Evolutionary conservation across 2,113 vertebrate genomes (phyloP), one percentile per base, ranked within the genome.

Genomic region (Aleadryas rufinucha): DNA sequence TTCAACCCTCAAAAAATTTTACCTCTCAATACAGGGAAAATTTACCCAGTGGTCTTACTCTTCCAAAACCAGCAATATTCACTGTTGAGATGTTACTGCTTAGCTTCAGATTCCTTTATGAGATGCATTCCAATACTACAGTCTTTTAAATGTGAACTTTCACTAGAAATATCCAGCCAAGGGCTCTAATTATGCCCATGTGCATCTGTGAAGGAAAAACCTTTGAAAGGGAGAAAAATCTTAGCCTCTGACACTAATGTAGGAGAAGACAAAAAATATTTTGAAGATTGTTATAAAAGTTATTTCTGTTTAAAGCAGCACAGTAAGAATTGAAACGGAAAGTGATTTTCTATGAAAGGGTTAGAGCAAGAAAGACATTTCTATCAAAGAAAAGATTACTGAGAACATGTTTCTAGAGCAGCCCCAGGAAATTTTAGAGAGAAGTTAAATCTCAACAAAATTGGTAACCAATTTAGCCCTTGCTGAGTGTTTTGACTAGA

Each of bases 321-420:
- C 5, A 5, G 50, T 72, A 88, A 86, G 42, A 66, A 84, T 65
- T 88, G 86, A 95, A 92, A 85, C 52, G 5, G 74, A 69, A 95
- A 90, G 19, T 83, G 22, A 72, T 85, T 94, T 82, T 87, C 77
- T 37, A 15, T 91, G 41, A 82, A 91, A 85, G 42, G 6, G 30
- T 94, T 85, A 82, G 74, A 80, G 11, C 9, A 94, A 76, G 53
- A 95, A 91, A 93, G 70, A 90, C 13, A 68, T 89, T 95, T 93
- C 28, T 82, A 35, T 96, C 74, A 94, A 93, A 91, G 57, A 35
- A 93, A 93, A 94, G 45, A 56, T 94, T 92, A 84, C 66, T 42
- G 26, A 69, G 74, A 89, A 94, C 33, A 35, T 91, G 91, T 94
- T 91, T 95, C 84, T 79, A 85, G 47, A 91, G 75, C 49, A 91